Conservation (phyloP, 2,113 vertebrate genomes). For the Marmota monax region DNA sequence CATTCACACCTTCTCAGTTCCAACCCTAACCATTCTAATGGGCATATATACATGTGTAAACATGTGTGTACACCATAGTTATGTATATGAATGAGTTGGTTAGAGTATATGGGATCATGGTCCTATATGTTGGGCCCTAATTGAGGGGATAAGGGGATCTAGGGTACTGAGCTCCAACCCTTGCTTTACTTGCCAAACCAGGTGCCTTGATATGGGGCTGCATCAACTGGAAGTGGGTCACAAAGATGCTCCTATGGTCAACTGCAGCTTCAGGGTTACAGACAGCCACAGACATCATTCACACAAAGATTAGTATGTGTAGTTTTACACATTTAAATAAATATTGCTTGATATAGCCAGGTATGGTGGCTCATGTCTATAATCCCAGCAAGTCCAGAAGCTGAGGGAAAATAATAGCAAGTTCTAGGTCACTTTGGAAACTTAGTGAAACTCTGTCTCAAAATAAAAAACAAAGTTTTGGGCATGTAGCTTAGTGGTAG, state of each 20-base stretch:
- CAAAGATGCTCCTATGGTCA: neutral
- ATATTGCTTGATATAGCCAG: neutral
- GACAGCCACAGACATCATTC: neutral
- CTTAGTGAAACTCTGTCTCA: no score
- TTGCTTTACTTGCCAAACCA: neutral
- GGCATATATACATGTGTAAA: neutral
- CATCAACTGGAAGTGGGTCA: neutral
- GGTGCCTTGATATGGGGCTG: neutral
- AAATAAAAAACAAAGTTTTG: no score
- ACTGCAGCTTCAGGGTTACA: neutral
- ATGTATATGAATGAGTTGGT: neutral
- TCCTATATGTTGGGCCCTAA: neutral
- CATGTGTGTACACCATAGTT: neutral
- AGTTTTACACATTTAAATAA: neutral
- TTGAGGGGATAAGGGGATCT: neutral
- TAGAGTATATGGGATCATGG: neutral
- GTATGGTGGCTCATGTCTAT: no score
- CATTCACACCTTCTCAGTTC: neutral
- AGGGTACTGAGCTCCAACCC: neutral
- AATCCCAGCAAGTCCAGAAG: no score
- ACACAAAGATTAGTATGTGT: neutral
- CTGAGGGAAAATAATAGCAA: no score
- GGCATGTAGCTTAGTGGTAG: no score
- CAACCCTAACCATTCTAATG: neutral
- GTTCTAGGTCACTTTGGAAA: no score